phyloP scores from a whole-genome alignment of 2,888 invertebrate genomes.

The Gastrophysa polygoni region DNA sequence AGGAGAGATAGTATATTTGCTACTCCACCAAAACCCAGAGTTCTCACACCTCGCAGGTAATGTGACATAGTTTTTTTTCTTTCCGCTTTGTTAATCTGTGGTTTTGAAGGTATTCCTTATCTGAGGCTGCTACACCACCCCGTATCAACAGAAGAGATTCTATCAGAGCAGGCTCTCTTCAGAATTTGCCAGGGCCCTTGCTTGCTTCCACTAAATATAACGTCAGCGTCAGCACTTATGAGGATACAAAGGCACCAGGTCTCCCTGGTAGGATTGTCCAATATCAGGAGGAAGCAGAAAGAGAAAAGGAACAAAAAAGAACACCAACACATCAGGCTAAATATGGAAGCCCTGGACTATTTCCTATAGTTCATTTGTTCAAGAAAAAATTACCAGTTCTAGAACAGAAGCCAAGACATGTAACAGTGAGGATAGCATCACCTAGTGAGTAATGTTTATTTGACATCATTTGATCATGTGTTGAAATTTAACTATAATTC shows the following conservation, averaged over 20 bases:
- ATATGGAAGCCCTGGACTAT: constrained; percentile 59
- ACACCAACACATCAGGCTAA: constrained; percentile 51
- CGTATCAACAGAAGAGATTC: constrained; percentile 24
- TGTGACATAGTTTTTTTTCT: background rate
- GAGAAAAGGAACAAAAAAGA: constrained; percentile 29
- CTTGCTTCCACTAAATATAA: constrained; percentile 59
- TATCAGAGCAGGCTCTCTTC: constrained; percentile 32
- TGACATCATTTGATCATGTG: too few relatives aligned
- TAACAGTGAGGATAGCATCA: constrained; percentile 46
- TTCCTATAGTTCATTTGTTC: constrained; percentile 61
- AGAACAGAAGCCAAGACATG: constrained; percentile 48
- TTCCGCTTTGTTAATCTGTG: background rate
- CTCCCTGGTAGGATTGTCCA: constrained; percentile 60
- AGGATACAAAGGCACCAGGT: constrained; percentile 63
- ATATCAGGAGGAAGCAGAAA: constrained; percentile 57
- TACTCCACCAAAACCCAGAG: constrained; percentile 37
- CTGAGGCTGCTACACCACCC: constrained; percentile 39
- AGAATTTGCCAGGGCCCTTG: constrained; percentile 52
- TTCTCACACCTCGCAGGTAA: constrained; percentile 42
- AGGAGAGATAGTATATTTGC: constrained; percentile 34
- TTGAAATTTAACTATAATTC: too few relatives aligned
- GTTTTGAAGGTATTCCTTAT: constrained; percentile 44
- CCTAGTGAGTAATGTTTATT: constrained; percentile 31
- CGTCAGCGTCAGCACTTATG: constrained; percentile 59
- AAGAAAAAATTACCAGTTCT: constrained; percentile 56